These are phyloP conservation scores for Clamator glandarius DNA, from an alignment of 2,797 vertebrate species.

Conservation along the genomic window DNA sequence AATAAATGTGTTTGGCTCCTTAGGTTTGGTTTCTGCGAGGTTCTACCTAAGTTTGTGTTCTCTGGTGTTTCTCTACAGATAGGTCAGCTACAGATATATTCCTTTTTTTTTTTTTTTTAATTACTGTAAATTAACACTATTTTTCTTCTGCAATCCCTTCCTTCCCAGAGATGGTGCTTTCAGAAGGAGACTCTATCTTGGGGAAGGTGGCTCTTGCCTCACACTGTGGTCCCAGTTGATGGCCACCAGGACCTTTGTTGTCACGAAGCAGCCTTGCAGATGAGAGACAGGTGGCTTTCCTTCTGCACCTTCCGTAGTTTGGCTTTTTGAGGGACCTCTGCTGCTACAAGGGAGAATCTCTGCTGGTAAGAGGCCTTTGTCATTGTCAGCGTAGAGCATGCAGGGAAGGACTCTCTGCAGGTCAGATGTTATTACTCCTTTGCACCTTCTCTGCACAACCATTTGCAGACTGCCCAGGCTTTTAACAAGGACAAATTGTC, in stretches of 20 bases:
- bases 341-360: too few relatives aligned
- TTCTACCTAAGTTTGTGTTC: background rate
- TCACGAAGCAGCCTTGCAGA: background rate
- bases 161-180: background rate
- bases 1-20: background rate
- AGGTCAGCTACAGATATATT: background rate
- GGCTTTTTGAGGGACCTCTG: background rate
- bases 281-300: background rate
- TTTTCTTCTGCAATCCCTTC: background rate
- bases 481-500: background rate
- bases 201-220: background rate
- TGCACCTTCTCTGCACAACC: too few relatives aligned
- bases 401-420: background rate
- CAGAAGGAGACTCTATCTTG: accelerated
- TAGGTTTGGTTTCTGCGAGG: background rate
- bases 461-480: accelerated
- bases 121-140: background rate
- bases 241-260: background rate
- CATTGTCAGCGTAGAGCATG: background rate
- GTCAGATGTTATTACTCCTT: background rate
- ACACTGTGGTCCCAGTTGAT: accelerated
- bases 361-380: background rate
- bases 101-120: too few relatives aligned
- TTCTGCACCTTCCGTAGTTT: background rate
- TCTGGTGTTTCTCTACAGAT: background rate